Conservation (phyloP, 1,140 invertebrate genomes). For the Steinernema feltiae region DNA sequence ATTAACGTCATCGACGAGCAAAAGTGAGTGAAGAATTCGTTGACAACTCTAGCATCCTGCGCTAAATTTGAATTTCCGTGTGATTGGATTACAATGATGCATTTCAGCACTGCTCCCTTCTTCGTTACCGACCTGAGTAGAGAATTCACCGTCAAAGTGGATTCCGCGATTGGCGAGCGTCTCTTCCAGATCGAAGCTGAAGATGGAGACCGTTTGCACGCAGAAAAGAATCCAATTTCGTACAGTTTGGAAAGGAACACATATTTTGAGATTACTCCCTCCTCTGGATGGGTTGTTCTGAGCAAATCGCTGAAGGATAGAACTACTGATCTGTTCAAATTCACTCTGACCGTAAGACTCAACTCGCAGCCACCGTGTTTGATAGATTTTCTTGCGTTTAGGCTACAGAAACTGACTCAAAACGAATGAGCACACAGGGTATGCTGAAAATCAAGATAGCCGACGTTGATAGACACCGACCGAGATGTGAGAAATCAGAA, state of each 20-base stretch:
- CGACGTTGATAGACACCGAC: neutral
- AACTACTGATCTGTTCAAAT: neutral
- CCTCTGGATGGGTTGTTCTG: neutral
- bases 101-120: neutral
- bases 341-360: neutral
- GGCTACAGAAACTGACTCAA: neutral
- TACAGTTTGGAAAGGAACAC: neutral
- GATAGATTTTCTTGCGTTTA: neutral
- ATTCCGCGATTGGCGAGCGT: neutral
- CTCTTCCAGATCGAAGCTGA: neutral
- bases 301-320: neutral
- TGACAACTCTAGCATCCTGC: neutral
- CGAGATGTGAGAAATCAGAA: neutral
- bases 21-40: slow-evolving; percentile 24
- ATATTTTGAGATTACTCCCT: neutral
- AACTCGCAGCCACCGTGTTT: neutral
- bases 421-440: neutral
- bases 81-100: slow-evolving; percentile 18
- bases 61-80: no score
- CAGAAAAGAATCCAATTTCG: neutral
- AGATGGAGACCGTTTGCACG: neutral
- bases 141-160: neutral
- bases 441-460: neutral
- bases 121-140: neutral
- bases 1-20: slow-evolving; percentile 29